Base-by-base conservation (phyloP, 2,113 vertebrate genomes). In the Microcebus griseorufus region DNA sequence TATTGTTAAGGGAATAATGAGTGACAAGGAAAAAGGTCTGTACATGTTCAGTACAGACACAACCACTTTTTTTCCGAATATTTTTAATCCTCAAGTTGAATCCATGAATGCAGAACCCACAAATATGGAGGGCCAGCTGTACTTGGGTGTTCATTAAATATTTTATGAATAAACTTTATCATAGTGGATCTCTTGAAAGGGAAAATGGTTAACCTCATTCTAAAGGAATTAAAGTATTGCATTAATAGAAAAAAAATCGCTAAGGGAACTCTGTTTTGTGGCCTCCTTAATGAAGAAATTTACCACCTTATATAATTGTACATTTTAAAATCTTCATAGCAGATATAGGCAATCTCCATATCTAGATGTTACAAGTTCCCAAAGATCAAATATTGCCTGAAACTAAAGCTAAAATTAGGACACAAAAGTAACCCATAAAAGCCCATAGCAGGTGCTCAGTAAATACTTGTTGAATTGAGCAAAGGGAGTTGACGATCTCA, bases 341-440 rank as follows among this genome's bases (percentile, higher is more conserved):
- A 69, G 62, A 53, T 84, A 70, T 16, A 84, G 45, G 17, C 75
- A 84, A 39, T 69, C 42, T 51, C n/a, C 90, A 89, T n/a, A 79
- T 72, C 64, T 85, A 91, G 86, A 48, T 88, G 42, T 93, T 93
- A 90, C 51, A 60, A 27, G 64, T 94, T 92, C 45, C 18, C 64
- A 51, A 81, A 96, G 62, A 86, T 73, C 69, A 95, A 88, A 79
- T 55, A 55, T 39, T 88, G 69, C 83, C 96, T 89, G 62, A 75
- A 90, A 88, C 84, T 67, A 75, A 92, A 70, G 70, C 62, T 90
- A 82, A 90, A 87, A 79, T 96, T 53, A 84, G 86, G 32, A 45
- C 93, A 84, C 67, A 75, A 29, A 73, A 94, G 48, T 91, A 90
- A 76, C 85, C 70, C 88, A 45, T 85, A 12, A 64, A 82, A 73